Conservation (phyloP, 2,797 vertebrate genomes). For the Salarias fasciatus region DNA sequence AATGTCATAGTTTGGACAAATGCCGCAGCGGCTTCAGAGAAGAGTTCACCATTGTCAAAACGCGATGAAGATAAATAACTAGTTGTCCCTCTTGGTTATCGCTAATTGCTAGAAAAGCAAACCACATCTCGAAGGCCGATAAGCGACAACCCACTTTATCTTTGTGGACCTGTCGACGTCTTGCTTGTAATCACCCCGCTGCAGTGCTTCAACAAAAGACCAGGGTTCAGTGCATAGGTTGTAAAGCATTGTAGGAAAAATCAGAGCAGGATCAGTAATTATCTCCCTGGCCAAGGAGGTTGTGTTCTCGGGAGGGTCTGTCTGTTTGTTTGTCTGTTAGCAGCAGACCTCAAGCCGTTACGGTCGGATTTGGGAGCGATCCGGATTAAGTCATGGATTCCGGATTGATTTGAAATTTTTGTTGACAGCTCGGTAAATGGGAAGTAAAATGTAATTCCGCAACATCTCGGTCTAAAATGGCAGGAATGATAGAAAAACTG, state of each 20-base stretch:
- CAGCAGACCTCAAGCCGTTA: too few relatives aligned
- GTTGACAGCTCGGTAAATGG: too few relatives aligned
- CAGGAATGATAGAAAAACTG: too few relatives aligned
- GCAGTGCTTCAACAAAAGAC: not conserved
- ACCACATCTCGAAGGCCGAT: not conserved
- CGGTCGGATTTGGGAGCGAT: too few relatives aligned
- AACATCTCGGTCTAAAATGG: too few relatives aligned
- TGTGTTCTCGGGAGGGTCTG: too few relatives aligned
- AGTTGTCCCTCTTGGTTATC: conserved; percentile 2
- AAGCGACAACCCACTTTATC: not conserved
- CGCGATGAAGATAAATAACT: conserved; percentile 16
- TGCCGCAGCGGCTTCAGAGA: conserved; percentile 26
- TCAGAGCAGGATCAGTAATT: not conserved
- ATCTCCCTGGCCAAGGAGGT: too few relatives aligned
- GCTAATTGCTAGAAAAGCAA: not conserved
- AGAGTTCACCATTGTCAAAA: conserved; percentile 17
- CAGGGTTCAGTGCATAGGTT: too few relatives aligned
- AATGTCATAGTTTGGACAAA: conserved; percentile 26
- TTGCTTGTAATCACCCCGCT: not conserved
- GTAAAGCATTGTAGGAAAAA: not conserved
- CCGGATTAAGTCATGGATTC: too few relatives aligned
- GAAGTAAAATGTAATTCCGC: too few relatives aligned
- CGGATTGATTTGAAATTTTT: too few relatives aligned
- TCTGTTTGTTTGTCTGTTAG: too few relatives aligned
- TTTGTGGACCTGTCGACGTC: not conserved